phyloP scores from a whole-genome alignment of 2,888 invertebrate species.

The Philaethria dido region DNA sequence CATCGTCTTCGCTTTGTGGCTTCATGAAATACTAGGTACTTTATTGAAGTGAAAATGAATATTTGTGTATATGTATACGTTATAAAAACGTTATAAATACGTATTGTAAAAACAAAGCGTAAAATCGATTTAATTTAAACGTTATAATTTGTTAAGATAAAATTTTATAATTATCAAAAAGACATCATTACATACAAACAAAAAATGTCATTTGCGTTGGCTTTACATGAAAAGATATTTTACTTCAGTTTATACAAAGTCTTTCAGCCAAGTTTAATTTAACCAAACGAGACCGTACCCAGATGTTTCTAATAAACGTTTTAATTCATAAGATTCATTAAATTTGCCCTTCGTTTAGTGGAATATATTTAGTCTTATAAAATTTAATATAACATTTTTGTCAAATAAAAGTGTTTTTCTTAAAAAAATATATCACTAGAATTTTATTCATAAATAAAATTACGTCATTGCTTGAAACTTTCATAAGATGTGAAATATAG shows the following conservation, averaged over 20 bases:
- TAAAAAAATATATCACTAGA: too few species aligned
- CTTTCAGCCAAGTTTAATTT: slow-evolving; percentile 69
- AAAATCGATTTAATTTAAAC: neutral
- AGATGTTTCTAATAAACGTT: slow-evolving; percentile 73
- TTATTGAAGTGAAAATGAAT: slow-evolving; percentile 22
- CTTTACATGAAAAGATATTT: slow-evolving; percentile 45
- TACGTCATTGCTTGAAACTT: slow-evolving; percentile 28
- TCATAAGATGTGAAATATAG: slow-evolving; percentile 37
- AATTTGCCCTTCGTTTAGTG: slow-evolving; percentile 36
- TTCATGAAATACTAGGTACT: slow-evolving; percentile 33
- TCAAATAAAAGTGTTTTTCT: neutral
- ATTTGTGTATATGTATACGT: neutral
- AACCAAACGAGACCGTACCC: slow-evolving; percentile 63
- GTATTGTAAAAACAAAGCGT: neutral
- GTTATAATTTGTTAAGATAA: neutral
- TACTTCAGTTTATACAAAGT: slow-evolving; percentile 64
- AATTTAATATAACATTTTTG: slow-evolving; percentile 1
- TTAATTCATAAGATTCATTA: slow-evolving; percentile 52
- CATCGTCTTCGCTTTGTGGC: slow-evolving; percentile 39
- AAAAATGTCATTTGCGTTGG: slow-evolving; percentile 22
- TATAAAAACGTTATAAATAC: too few species aligned
- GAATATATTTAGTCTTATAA: slow-evolving; percentile 17
- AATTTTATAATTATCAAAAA: slow-evolving; percentile 5
- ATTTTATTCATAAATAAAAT: neutral
- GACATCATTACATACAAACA: slow-evolving; percentile 23